Base-by-base conservation (phyloP, 2,888 invertebrate genomes). In the Heteropelma amictum region DNA sequence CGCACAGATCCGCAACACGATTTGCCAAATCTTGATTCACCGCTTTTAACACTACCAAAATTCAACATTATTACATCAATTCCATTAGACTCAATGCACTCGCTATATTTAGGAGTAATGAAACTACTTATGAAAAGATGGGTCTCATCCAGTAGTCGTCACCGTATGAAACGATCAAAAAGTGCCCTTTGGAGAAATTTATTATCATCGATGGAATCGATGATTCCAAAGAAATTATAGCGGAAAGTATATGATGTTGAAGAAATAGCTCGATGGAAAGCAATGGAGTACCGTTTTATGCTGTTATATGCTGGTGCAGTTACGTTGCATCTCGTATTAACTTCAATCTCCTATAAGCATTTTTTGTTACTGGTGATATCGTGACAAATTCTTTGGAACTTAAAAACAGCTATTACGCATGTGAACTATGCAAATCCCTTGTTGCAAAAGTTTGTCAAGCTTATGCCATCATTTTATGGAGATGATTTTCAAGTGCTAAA, bases 221-320 rank as follows among this genome's bases (percentile, higher is more conserved):
- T 12, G n/a, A 60, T 60, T n/a, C 72, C 80, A 10, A 19, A 26
- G 6, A 79, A 81, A 67, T 81, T 82, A 49, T 78, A 82, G 64
- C 40, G 78, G 23, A 80, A 80, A 69, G 49, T 10, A 6, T 77
- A 77, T 26, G 71, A 79, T 68, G 14, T 79, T 2, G 54, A 72
- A 8, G 56, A 72, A 8, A 42, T 78, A 40, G 12, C 60, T 5
- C 38, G 75, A 33, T 82, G 80, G 80, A 81, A 82, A 72, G 80
- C 81, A 6, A 80, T 80, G 0, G 79, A 80, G 60, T 79, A 72
- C 23, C 38, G 78, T 14, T 79, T 81, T 63, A 71, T 82, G 60
- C 40, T 80, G 6, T 28, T 45, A 17, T 67, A 56, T 21, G 40
- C 53, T 42, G 53, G 64, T 17, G 17, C 53, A 3, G 38, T 53